These are phyloP conservation scores for Argyresthia albistria DNA, from an alignment of 2,888 invertebrate genomes.

Conservation along the genomic window DNA sequence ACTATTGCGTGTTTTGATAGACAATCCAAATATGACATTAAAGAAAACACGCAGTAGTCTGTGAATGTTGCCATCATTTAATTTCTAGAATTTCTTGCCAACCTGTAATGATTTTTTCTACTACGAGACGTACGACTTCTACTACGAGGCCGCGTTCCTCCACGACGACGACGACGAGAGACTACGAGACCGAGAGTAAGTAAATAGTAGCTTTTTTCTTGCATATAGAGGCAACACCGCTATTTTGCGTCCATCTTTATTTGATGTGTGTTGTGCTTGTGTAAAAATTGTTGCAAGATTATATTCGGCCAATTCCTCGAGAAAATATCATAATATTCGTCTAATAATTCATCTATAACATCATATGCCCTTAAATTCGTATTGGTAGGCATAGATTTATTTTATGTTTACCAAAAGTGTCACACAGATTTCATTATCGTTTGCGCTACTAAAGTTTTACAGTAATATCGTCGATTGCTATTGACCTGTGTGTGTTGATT, in stretches of 20 bases:
- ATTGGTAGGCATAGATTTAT: slow-evolving; percentile 23
- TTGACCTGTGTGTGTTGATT: slow-evolving; percentile 64
- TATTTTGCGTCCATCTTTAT: slow-evolving; percentile 70
- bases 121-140: too few species aligned
- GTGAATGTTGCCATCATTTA: too few species aligned
- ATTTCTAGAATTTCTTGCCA: too few species aligned
- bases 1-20: too few species aligned
- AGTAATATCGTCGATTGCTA: slow-evolving; percentile 42
- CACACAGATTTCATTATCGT: slow-evolving; percentile 55
- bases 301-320: background rate
- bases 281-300: slow-evolving; percentile 33
- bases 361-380: slow-evolving; percentile 11
- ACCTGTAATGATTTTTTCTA: too few species aligned
- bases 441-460: slow-evolving; percentile 60
- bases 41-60: too few species aligned
- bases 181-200: too few species aligned
- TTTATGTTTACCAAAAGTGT: slow-evolving; percentile 44
- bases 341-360: background rate
- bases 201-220: too few species aligned
- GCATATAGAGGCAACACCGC: slow-evolving; percentile 35
- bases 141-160: too few species aligned
- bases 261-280: slow-evolving; percentile 64
- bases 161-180: too few species aligned
- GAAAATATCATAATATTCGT: background rate
- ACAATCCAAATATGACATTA: too few species aligned